A percentile compares a stretch with the other conserved stretches of the same genome.
Evolutionary conservation across 2,113 vertebrate species (phyloP).

Genomic region (Microtus pennsylvanicus): DNA sequence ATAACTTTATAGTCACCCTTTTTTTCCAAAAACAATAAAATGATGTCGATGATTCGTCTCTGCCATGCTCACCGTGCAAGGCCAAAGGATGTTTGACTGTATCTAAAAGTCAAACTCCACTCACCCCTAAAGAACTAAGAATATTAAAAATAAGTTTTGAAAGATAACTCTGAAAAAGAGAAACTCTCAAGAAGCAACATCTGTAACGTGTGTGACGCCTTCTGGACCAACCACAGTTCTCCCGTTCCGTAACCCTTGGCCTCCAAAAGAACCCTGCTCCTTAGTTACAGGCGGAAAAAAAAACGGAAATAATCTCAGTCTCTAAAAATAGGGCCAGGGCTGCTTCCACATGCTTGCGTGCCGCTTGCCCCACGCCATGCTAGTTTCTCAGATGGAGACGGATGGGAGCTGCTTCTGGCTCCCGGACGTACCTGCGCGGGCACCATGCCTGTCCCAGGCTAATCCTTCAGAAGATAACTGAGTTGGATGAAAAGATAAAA

Average conservation of each 20-base stretch:
- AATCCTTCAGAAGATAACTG: background rate
- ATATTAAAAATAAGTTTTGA: conserved; percentile 65
- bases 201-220: background rate
- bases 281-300: background rate
- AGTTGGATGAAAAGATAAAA: background rate
- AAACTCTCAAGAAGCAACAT: conserved; percentile 49
- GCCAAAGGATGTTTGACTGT: conserved; percentile 64
- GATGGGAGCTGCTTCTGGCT: background rate
- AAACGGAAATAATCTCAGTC: conserved; percentile 14
- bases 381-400: background rate
- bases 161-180: conserved; percentile 51
- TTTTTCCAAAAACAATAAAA: conserved; percentile 45
- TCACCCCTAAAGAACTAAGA: conserved; percentile 43
- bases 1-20: background rate
- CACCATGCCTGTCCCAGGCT: background rate
- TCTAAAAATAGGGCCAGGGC: background rate
- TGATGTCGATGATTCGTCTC: conserved; percentile 27
- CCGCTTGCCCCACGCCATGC: background rate
- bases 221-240: background rate
- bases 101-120: conserved; percentile 70
- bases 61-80: conserved; percentile 57
- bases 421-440: background rate
- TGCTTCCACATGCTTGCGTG: background rate
- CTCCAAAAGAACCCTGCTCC: background rate
- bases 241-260: background rate